Evolutionary conservation across 2,888 invertebrate species (phyloP), one percentile per base, ranked within the genome.

Genomic region (Sesamia inferens): DNA sequence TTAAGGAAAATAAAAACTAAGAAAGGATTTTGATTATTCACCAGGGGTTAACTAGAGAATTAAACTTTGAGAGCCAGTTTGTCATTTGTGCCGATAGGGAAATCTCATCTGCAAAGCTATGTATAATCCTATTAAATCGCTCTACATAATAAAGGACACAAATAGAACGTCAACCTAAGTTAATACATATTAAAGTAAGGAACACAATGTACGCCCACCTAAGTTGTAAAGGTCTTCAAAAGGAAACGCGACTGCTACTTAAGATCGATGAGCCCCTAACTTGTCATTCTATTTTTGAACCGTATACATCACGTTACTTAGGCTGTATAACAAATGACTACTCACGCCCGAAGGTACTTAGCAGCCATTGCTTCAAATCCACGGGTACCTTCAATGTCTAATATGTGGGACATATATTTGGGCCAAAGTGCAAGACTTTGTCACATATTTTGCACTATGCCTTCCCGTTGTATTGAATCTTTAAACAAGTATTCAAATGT

Each of bases 271-370:
- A 75, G 74, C 63, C 39, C 67, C 54, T 75, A 69, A 85, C 55
- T 74, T 75, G 68, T 74, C 77, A 69, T 74, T 83, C 68, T 85
- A 85, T 85, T 80, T 84, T 84, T 77, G 66, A 81, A 58, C 59
- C 51, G 44, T 44, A 79, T 74, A 74, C 64, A 59, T 70, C 64
- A 83, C 42, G 55, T 61, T 75, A 81, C 65, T 81, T 81, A 66
- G 47, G 44, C 65, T 48, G 64, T 65, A 65, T 63, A 76, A 75
- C 42, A 76, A 81, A 76, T 81, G 59, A 75, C 59, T 65, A 65
- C 54, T 55, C 54, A 55, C 48, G 54, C 42, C 58, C 24, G 51
- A 76, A 51, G 48, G 65, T 75, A 51, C 59, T 22, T 74, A 64
- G 6, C 48, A 71, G 48, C 74, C 47, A 58, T 79, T n/a, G 47